Evolutionary conservation across 1,140 invertebrate species (phyloP).

Genomic region (Pseudomyrmex gracilis): DNA sequence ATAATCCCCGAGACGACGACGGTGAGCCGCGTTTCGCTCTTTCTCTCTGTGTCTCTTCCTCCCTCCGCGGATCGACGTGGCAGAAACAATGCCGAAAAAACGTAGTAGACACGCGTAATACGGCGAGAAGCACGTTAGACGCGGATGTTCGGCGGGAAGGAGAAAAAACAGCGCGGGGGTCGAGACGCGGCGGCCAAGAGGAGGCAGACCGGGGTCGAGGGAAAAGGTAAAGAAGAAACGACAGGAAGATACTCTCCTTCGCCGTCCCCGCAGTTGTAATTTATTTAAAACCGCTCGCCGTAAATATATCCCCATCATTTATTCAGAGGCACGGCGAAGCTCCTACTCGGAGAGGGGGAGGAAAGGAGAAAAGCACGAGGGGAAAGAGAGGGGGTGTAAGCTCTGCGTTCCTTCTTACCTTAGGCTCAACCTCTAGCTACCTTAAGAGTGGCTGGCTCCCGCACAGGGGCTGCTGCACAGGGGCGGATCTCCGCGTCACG

Average conservation of each 20-base stretch:
- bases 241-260: slow-evolving; percentile 78
- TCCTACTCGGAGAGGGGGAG: slow-evolving; percentile 60
- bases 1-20: slow-evolving; percentile 70
- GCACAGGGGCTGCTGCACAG: slow-evolving; percentile 8
- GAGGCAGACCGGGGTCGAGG: slow-evolving; percentile 60
- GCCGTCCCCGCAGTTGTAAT: slow-evolving; percentile 84
- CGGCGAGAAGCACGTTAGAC: slow-evolving; percentile 36
- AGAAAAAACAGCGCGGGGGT: slow-evolving; percentile 8
- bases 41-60: not conserved
- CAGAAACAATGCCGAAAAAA: slow-evolving; percentile 66
- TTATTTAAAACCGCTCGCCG: slow-evolving; percentile 86
- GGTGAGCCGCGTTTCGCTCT: not conserved
- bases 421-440: slow-evolving; percentile 42
- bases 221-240: slow-evolving; percentile 66
- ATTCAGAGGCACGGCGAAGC: slow-evolving; percentile 81
- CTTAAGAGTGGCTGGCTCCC: slow-evolving; percentile 41
- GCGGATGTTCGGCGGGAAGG: slow-evolving; percentile 61
- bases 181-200: slow-evolving; percentile 56
- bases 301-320: slow-evolving; percentile 86
- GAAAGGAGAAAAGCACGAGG: not conserved
- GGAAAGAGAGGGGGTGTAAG: slow-evolving; percentile 65
- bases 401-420: slow-evolving; percentile 76
- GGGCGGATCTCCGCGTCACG: slow-evolving; percentile 42
- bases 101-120: slow-evolving; percentile 61
- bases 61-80: slow-evolving; percentile 53